Percentiles rank a stretch among this genome's conserved stretches.
These are phyloP conservation scores for Nesometra sesokonis DNA, from an alignment of 35 echinoderm and acorn worm genomes.

Conservation along the genomic window DNA sequence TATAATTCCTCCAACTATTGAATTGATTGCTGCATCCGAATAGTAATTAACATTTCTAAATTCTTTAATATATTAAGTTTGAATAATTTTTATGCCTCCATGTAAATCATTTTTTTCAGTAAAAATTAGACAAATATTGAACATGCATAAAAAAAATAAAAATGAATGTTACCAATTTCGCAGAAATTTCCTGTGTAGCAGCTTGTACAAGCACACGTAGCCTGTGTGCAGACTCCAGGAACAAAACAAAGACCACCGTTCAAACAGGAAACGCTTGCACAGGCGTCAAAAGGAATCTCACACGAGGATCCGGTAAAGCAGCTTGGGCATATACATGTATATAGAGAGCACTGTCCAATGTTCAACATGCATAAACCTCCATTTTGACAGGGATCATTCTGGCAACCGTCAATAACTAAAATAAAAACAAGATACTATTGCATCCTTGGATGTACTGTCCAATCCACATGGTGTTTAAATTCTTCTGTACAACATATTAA, in stretches of 20 bases:
- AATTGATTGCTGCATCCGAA: no score
- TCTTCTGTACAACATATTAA: background rate
- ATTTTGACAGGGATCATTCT: constrained; percentile 38
- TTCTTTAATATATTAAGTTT: no score
- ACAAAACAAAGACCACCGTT: constrained; percentile 20
- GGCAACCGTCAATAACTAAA: constrained; percentile 26
- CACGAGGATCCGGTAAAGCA: constrained; percentile 39
- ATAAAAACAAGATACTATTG: background rate
- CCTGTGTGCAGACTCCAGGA: constrained; percentile 2
- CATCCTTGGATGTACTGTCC: background rate
- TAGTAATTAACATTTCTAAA: no score
- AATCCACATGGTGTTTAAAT: background rate
- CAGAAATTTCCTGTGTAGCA: constrained; percentile 35
- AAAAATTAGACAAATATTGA: background rate
- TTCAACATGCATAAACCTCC: constrained; percentile 23
- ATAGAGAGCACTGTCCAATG: constrained; percentile 24
- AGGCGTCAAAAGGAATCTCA: constrained; percentile 8
- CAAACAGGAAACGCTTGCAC: constrained; percentile 15
- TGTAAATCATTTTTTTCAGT: no score
- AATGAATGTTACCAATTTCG: background rate
- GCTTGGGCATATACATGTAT: constrained; percentile 37
- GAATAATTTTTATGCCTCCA: no score
- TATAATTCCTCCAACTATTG: no score
- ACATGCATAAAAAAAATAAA: background rate
- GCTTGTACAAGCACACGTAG: constrained; percentile 17